Evolutionary conservation across 2,888 invertebrate genomes (phyloP), one percentile per base, ranked within the genome.

Genomic region (Nymphalis urticae): DNA sequence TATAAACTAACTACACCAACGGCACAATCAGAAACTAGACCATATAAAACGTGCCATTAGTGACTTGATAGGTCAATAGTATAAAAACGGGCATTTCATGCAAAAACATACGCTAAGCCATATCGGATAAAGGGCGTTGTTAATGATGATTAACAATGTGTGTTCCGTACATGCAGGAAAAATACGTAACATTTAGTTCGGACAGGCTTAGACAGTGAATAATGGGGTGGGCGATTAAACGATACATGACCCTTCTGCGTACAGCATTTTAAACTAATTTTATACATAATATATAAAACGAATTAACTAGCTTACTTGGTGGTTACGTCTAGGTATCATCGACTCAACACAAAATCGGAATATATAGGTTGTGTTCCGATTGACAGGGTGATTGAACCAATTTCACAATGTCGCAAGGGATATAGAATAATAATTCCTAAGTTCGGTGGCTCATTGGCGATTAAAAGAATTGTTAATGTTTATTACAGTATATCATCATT

Each of bases 131-230:
- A 66, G 66, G 66, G 62, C 56, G 56, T 50, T 68, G 67, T 69
- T 72, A 72, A 72, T 72, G 70, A 71, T 69, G 72, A 73, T 72
- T 69, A 73, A 70, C 63, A 66, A 60, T 66, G 70, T 64, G 71
- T 73, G 70, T 64, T 69, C 53, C 68, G 64, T 67, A 69, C 72
- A 69, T 64, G 71, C 61, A 56, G 66, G 72, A 70, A 72, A 72
- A 72, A 70, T 72, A 67, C 62, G 72, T 70, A 66, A 47, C 69
- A 53, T 67, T 67, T 67, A 66, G 66, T 72, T 72, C 42, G 60
- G 72, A 70, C 70, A 69, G 63, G 60, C 50, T 70, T 62, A 69
- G 70, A 72, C 73, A 66, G 56, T 73, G 73, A 73, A 65, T 73
- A 71, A 72, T 73, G 73, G 60, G 72, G 58, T 16, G 48, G 50